Percentiles rank a stretch among this genome's conserved stretches.
Conservation (phyloP, 2,113 vertebrate genomes). For the Ailurus styani region DNA sequence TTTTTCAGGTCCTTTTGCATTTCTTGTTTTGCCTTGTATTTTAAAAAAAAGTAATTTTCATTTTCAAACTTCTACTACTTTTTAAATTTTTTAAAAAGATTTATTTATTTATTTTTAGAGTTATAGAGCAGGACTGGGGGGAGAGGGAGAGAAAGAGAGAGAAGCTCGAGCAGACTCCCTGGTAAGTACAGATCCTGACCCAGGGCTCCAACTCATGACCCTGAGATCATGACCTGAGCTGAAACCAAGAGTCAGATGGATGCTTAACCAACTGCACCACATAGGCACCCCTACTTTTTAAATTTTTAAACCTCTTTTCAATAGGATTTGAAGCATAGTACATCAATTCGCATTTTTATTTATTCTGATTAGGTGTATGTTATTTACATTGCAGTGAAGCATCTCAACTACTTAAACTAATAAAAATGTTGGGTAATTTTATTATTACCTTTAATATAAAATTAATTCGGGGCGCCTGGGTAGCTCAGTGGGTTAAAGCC, state of each 20-base stretch:
- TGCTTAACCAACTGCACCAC: not conserved
- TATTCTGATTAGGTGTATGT: not conserved
- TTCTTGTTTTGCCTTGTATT: constrained; percentile 1
- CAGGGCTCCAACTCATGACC: not conserved
- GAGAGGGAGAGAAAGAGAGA: not conserved
- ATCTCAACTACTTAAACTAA: not conserved
- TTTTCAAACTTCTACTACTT: not conserved
- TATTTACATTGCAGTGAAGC: not conserved
- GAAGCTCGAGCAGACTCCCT: not conserved
- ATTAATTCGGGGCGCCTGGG: too few species aligned
- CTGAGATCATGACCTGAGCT: not conserved
- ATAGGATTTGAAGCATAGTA: not conserved
- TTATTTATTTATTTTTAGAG: not conserved
- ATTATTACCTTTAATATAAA: not conserved
- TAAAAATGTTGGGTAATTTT: not conserved
- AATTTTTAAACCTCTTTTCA: not conserved
- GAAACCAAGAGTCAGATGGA: not conserved
- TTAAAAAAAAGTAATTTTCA: not conserved
- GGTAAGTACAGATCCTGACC: not conserved
- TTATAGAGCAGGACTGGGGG: not conserved
- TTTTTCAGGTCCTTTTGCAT: not conserved
- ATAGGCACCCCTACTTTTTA: not conserved
- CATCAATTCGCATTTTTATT: constrained; percentile 48
- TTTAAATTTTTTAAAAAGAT: not conserved
- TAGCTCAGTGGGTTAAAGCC: too few species aligned